A percentile compares a stretch with the other conserved stretches of the same genome.
Conservation (phyloP, 2,797 vertebrate species). For the Pipistrellus kuhlii region DNA sequence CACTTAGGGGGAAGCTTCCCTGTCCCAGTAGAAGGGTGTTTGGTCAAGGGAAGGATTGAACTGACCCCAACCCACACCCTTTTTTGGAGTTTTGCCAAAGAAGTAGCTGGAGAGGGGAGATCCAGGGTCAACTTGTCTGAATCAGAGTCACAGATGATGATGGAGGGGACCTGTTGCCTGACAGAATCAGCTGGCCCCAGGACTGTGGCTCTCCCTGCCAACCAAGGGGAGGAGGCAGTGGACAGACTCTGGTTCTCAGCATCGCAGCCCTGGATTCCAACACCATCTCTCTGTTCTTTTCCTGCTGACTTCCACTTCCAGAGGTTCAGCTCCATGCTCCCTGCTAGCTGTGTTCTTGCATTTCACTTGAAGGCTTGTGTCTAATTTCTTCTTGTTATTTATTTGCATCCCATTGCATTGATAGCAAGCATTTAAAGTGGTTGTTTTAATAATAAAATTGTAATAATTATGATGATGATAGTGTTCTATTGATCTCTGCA, state of each 20-base stretch:
- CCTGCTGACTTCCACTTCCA: accelerated
- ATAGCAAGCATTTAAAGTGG: neutral
- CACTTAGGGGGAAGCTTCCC: neutral
- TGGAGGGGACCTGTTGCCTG: neutral
- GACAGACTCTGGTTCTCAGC: neutral
- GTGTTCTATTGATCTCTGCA: neutral
- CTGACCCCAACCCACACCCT: neutral
- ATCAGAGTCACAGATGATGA: neutral
- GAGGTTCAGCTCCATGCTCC: neutral
- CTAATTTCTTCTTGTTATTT: neutral
- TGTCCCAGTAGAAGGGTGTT: neutral
- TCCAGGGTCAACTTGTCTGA: neutral
- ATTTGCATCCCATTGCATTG: neutral
- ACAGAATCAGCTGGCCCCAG: neutral
- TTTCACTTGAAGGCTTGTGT: neutral
- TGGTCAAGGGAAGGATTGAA: neutral
- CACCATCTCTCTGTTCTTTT: neutral
- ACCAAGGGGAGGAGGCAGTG: neutral
- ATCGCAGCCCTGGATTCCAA: neutral
- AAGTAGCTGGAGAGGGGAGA: neutral
- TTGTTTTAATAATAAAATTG: neutral
- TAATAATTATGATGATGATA: neutral
- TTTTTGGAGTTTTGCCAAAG: neutral
- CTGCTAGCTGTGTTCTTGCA: neutral
- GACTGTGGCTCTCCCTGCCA: no score